Conservation (phyloP, 2,797 vertebrate species). For the Cyprinodon diabolis region DNA sequence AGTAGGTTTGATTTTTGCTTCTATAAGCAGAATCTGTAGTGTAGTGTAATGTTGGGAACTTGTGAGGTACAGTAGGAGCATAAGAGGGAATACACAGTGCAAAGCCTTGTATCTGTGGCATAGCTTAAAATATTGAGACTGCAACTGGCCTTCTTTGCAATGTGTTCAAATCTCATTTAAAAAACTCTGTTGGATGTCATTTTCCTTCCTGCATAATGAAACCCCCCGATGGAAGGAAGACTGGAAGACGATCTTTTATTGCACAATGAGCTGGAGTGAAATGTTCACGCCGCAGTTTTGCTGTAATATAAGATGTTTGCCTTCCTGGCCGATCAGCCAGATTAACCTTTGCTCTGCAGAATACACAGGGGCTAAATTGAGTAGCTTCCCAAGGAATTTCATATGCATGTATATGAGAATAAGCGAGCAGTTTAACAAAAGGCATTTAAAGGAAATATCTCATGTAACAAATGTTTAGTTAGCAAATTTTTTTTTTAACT, state of each 20-base stretch:
- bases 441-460: no score
- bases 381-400: neutral
- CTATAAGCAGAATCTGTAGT: conserved; percentile 17
- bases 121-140: conserved; percentile 59
- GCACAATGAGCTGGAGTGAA: conserved; percentile 18
- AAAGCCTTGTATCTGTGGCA: conserved; percentile 29
- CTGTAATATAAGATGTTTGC: conserved; percentile 14
- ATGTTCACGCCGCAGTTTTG: conserved; percentile 10
- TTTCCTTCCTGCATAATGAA: conserved; percentile 45
- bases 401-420: neutral
- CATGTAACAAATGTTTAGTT: no score
- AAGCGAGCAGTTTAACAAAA: no score
- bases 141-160: conserved; percentile 48
- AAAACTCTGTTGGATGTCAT: conserved; percentile 49
- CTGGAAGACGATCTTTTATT: conserved; percentile 19
- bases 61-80: conserved; percentile 26
- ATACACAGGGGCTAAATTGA: conserved; percentile 11
- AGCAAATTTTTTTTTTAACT: no score
- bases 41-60: conserved; percentile 10
- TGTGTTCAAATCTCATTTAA: conserved; percentile 53
- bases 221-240: conserved; percentile 21
- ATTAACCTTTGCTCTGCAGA: conserved; percentile 15
- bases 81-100: conserved; percentile 48
- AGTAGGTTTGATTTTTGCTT: conserved; percentile 26
- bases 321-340: neutral